Evolutionary conservation across 1,140 invertebrate genomes (phyloP), one percentile per base, ranked within the genome.

Genomic region (Arctopsyche grandis): DNA sequence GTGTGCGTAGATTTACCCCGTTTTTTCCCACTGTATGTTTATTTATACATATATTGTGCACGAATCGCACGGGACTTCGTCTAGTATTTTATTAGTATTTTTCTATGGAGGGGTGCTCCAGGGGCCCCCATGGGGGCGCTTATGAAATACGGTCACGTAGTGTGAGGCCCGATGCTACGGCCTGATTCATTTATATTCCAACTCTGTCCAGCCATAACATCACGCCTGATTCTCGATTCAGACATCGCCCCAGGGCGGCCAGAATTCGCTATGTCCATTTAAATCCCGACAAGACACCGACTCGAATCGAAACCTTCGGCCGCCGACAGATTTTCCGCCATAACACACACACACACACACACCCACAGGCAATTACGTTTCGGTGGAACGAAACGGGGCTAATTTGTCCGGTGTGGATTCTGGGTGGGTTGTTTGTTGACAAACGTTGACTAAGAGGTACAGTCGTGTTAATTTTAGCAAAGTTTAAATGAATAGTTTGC

Each of bases 211-310:
- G 48, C 77, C 69, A 79, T 79, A 81, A 79, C 80, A 81, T 81
- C 80, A 81, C 80, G 80, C 66, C 80, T 60, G 77, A 81, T 81
- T 81, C 80, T 77, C 78, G 77, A 81, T 81, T 81, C 80, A 79
- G 78, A 78, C 80, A 79, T 76, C 46, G 77, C 63, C 24, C 63
- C 74, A 60, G 24, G 69, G 76, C 52, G 71, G 77, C 70, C 29
- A 63, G 78, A 77, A 81, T 81, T 81, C 75, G 80, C 79, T 81
- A 81, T 81, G 80, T 81, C 80, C 78, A 79, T 81, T 81, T 81
- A 79, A 81, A 81, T 81, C 78, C 60, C 75, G 56, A 80, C 75
- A 73, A 77, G 58, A 79, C 69, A 79, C 69, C 29, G 69, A 19
- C 56, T 22, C 52, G 77, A 16, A 58, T 71, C 48, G 56, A 29